phyloP scores from a whole-genome alignment of 2,888 invertebrate species.

The Parasteatoda lunata region DNA sequence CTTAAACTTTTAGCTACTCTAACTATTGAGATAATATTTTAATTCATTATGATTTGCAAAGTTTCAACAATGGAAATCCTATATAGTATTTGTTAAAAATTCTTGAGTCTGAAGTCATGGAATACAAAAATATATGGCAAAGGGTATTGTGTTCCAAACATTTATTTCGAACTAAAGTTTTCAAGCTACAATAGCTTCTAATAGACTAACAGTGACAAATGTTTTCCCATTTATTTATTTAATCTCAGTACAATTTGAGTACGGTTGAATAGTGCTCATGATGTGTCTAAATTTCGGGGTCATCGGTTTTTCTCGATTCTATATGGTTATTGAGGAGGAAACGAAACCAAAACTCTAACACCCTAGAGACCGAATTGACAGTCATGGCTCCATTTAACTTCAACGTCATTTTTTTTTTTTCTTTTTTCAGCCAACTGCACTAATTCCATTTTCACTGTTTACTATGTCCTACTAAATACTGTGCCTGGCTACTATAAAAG shows the following conservation, averaged over 20 bases:
- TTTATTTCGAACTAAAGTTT: too few relatives aligned
- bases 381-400: conserved; percentile 34
- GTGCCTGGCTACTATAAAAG: conserved; percentile 55
- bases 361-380: conserved; percentile 21
- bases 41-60: too few relatives aligned
- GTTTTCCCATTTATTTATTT: conserved; percentile 22
- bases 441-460: conserved; percentile 64
- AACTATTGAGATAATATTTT: too few relatives aligned
- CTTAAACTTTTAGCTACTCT: too few relatives aligned
- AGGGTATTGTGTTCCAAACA: too few relatives aligned
- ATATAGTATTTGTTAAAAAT: too few relatives aligned
- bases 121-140: too few relatives aligned
- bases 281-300: conserved; percentile 24
- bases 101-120: too few relatives aligned
- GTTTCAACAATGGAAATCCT: too few relatives aligned
- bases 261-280: conserved; percentile 17
- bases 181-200: too few relatives aligned
- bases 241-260: conserved; percentile 17
- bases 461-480: conserved; percentile 47
- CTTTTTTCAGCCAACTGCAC: conserved; percentile 21
- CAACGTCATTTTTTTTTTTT: conserved; percentile 40
- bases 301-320: conserved; percentile 27
- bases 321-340: conserved; percentile 43
- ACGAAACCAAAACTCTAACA: conserved; percentile 47
- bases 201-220: background rate